phyloP scores from a whole-genome alignment of 2,888 invertebrate genomes.

The Brachyptera putata region DNA sequence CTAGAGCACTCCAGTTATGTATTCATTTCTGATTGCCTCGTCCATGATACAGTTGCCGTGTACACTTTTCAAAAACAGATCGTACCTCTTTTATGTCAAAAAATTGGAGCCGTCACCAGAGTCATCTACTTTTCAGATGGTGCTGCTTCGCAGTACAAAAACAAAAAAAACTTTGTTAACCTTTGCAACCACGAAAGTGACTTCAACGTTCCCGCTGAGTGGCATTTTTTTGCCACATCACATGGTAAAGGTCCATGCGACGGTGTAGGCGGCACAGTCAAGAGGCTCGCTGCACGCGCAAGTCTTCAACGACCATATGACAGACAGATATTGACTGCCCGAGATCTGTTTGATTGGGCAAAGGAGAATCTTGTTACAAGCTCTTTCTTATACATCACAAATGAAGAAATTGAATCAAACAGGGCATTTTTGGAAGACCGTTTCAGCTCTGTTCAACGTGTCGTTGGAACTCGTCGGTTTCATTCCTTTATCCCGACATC shows the following conservation, averaged over 20 bases:
- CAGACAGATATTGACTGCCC: not conserved
- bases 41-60: no score
- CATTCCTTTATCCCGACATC: no score
- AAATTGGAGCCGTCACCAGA: not conserved
- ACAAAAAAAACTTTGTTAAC: constrained; percentile 22
- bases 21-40: no score
- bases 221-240: constrained; percentile 22
- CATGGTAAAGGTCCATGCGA: constrained; percentile 24
- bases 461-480: no score
- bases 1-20: no score
- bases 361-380: not conserved
- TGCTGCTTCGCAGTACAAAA: constrained; percentile 18
- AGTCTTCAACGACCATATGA: constrained; percentile 12
- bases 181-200: not conserved
- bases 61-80: constrained; percentile 2
- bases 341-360: not conserved
- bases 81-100: not conserved
- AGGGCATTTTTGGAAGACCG: no score
- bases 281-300: constrained; percentile 12
- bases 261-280: constrained; percentile 9
- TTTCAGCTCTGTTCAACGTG: no score
- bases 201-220: constrained; percentile 25
- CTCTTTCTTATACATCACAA: no score
- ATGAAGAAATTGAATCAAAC: no score
- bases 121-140: constrained; percentile 16